phyloP scores from a whole-genome alignment of 2,113 vertebrate genomes.

The Tragelaphus scriptus region DNA sequence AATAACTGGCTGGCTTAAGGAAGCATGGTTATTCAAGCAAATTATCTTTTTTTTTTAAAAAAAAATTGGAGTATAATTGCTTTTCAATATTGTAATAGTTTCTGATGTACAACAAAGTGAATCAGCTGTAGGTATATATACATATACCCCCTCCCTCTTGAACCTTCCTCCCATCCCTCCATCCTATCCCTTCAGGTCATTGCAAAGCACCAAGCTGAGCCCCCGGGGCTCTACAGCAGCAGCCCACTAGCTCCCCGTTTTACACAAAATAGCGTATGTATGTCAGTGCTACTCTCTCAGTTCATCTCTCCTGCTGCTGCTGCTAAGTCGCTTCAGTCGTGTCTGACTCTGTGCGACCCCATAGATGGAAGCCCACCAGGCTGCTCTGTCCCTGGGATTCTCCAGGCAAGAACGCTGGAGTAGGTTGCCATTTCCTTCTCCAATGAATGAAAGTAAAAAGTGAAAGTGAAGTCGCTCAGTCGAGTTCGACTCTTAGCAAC shows the following conservation, averaged over 20 bases:
- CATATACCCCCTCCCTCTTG: not conserved
- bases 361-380: too few relatives aligned
- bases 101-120: not conserved
- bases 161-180: not conserved
- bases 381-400: too few relatives aligned
- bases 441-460: too few relatives aligned
- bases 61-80: not conserved
- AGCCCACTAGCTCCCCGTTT: not conserved
- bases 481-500: rapidly evolving
- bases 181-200: not conserved
- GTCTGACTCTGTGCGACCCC: too few relatives aligned
- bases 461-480: too few relatives aligned
- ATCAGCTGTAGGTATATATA: not conserved
- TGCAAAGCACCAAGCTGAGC: not conserved
- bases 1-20: not conserved
- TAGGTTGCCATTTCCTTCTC: too few relatives aligned
- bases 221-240: not conserved
- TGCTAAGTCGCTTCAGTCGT: too few relatives aligned
- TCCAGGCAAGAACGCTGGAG: too few relatives aligned
- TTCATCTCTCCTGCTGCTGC: not conserved
- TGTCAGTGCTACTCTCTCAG: not conserved
- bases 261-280: rapidly evolving
- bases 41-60: not conserved
- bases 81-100: not conserved
- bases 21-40: not conserved